Evolutionary conservation across 2,113 vertebrate genomes (phyloP).

Genomic region (Ondatra zibethicus): DNA sequence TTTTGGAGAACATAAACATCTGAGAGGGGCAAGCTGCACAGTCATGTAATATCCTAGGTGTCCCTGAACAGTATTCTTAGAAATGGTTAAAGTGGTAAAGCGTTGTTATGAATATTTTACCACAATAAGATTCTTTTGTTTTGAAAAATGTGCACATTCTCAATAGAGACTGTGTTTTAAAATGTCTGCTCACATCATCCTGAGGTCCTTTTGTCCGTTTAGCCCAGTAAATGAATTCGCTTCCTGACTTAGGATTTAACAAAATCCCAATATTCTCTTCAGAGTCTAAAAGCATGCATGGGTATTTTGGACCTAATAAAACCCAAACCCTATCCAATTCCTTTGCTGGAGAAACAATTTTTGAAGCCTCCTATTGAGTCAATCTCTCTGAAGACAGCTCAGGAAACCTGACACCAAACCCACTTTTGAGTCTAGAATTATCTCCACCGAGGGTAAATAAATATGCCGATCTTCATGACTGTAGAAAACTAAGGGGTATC

Average conservation of each 20-base stretch:
- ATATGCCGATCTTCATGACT: background rate
- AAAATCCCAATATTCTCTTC: conserved; percentile 6
- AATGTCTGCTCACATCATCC: conserved; percentile 35
- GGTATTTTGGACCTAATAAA: conserved; percentile 34
- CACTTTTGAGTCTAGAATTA: background rate
- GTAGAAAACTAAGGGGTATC: background rate
- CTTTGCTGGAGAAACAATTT: background rate
- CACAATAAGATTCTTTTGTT: background rate
- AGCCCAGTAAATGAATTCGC: conserved; percentile 5
- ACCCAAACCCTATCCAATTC: background rate
- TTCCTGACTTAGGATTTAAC: conserved; percentile 4
- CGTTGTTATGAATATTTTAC: background rate
- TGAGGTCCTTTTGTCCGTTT: conserved; percentile 43
- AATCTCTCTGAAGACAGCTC: background rate
- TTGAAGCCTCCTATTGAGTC: conserved; percentile 6
- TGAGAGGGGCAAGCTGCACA: background rate
- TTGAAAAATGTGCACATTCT: background rate
- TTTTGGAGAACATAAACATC: background rate
- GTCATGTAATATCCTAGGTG: background rate
- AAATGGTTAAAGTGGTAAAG: background rate
- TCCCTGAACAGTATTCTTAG: background rate
- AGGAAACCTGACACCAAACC: conserved; percentile 14
- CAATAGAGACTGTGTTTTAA: background rate
- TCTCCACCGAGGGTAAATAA: background rate
- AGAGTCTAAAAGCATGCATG: background rate